Base-by-base conservation (phyloP, 2,113 vertebrate genomes). In the Siphamia tubifer region DNA sequence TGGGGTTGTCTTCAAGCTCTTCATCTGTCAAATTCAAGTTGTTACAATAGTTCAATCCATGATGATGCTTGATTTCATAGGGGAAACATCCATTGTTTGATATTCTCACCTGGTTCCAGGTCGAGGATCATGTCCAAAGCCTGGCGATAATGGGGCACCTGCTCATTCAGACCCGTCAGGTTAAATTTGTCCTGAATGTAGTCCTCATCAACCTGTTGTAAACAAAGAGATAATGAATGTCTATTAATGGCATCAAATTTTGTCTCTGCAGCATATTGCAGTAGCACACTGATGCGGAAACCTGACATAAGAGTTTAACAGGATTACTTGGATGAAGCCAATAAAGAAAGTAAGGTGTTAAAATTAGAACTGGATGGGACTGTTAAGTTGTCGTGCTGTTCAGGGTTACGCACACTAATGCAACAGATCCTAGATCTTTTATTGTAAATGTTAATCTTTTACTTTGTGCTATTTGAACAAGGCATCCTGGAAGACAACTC, bases 111-210 rank as follows among this genome's bases (percentile, higher is more conserved):
- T 71, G 96, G 95, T 74, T 96, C 96, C 56, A 96, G 82, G 90
- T 97, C 96, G 17, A 97, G 88, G 65, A 97, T 97, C 96, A 96
- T 96, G 84, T 97, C 96, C 63, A 96, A 84, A 13, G 96, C 96
- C 87, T 96, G 96, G 38, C 95, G 92, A 73, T 96, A 97, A 76
- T 97, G 96, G 57, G 96, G 95, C 52, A 97, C 96, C 86, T 96
- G 95, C 70, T 97, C 95, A 52, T 96, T 96, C 52, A 97, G 90
- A 11, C 95, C 96, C 0, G 95, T 97, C 68, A 97, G 92, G 70
- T 96, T 97, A 74, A 97, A 97, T 73, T 96, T 97, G 83, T 97
- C 95, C 82, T 97, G 96, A 72, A 97, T 97, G 68, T 97, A 97
- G 81, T 97, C 95, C 77, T 97, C 96, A 85, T 96, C 96, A 42